phyloP scores from a whole-genome alignment of 1,140 invertebrate species.

The Harpegnathos saltator region DNA sequence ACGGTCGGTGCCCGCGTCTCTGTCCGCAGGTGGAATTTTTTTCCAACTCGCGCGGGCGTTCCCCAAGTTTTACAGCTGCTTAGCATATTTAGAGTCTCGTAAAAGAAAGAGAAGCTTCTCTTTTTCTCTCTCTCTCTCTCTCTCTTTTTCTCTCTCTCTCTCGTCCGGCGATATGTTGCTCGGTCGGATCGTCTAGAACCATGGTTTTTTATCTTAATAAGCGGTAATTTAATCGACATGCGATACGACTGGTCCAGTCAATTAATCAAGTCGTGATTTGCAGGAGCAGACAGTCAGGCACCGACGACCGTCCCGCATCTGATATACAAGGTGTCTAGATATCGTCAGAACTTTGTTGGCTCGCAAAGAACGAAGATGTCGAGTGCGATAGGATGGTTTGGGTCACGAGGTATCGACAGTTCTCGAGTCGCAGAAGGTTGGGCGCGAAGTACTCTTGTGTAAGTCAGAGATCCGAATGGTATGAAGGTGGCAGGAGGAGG shows the following conservation, averaged over 20 bases:
- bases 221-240: slow-evolving; percentile 16
- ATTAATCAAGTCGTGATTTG: slow-evolving; percentile 49
- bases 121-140: neutral
- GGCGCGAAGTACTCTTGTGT: too few species aligned
- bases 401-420: neutral
- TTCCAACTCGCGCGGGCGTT: neutral
- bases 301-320: neutral
- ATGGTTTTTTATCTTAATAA: slow-evolving; percentile 27
- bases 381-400: neutral
- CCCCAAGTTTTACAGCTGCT: slow-evolving; percentile 31
- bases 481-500: too few species aligned
- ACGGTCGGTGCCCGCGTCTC: neutral
- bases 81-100: slow-evolving; percentile 40
- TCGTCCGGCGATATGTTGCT: neutral
- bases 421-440: too few species aligned
- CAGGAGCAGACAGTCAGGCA: slow-evolving; percentile 36
- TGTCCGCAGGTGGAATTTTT: neutral
- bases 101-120: slow-evolving; percentile 15
- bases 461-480: too few species aligned
- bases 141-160: neutral
- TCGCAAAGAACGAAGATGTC: neutral
- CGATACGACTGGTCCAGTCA: slow-evolving; percentile 10
- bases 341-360: neutral
- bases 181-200: slow-evolving; percentile 2
- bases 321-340: neutral